Conservation (phyloP, 2,888 invertebrate species). For the Ormyrus pomaceus region DNA sequence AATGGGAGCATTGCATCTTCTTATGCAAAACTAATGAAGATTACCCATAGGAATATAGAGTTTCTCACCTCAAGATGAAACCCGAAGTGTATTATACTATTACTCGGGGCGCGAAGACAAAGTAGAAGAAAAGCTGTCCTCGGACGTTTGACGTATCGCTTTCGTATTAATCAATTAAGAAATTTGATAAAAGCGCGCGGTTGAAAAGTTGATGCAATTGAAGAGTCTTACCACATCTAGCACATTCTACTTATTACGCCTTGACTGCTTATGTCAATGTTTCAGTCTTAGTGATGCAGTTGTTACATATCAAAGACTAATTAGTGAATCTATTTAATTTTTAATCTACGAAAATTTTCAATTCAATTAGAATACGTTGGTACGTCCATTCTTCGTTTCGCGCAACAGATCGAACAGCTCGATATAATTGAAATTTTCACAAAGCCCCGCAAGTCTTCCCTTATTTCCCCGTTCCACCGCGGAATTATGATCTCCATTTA, state of each 20-base stretch:
- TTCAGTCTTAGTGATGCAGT: no score
- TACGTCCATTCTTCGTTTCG: no score
- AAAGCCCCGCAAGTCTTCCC: no score
- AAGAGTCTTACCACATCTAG: background rate
- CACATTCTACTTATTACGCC: background rate
- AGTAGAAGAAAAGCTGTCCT: background rate
- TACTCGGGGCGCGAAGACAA: background rate
- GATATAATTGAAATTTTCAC: no score
- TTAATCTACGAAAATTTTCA: no score
- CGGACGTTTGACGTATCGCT: background rate
- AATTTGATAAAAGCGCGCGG: conserved; percentile 15
- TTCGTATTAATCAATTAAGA: background rate
- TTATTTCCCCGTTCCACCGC: no score
- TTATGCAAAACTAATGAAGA: conserved; percentile 22
- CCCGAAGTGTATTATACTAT: background rate
- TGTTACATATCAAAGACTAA: no score
- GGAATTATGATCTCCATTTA: no score
- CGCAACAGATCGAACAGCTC: no score
- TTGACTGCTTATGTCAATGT: no score
- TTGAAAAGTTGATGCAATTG: conserved; percentile 4
- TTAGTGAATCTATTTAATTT: no score
- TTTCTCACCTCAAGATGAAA: conserved; percentile 19
- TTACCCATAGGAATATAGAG: conserved; percentile 3
- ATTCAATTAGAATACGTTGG: no score
- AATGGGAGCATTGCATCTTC: conserved; percentile 29